A percentile compares a stretch with the other conserved stretches of the same genome.
These are phyloP conservation scores for Trileptium ribeirensis DNA, from an alignment of 2,888 invertebrate species.

Conservation along the genomic window DNA sequence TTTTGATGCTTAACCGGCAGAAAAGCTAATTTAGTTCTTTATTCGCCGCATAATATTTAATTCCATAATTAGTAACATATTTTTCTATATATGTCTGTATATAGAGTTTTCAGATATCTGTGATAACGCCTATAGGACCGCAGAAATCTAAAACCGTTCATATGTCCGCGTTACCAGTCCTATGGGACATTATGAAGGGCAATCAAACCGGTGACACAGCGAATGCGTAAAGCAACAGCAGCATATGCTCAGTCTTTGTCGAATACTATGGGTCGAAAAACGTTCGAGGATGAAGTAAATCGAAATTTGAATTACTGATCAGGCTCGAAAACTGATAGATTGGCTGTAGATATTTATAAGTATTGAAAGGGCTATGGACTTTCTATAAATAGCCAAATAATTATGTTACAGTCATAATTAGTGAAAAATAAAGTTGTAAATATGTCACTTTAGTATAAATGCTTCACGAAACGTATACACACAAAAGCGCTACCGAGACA, in stretches of 20 bases:
- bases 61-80: no score
- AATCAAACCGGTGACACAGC: slow-evolving; percentile 1
- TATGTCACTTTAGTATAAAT: no score
- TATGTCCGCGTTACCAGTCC: slow-evolving; percentile 19
- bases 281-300: background rate
- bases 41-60: no score
- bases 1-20: no score
- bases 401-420: no score
- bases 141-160: slow-evolving; percentile 20
- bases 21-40: no score
- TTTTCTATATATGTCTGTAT: no score
- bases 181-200: slow-evolving; percentile 19
- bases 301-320: slow-evolving; percentile 6
- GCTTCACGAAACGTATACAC: no score
- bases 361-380: no score
- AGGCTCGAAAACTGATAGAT: slow-evolving; percentile 1
- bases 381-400: no score
- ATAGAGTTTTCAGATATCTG: slow-evolving; percentile 20
- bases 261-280: background rate
- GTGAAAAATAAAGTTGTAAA: no score
- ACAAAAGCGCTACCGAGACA: no score
- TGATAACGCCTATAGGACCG: background rate
- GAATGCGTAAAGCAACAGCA: background rate
- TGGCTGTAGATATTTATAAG: background rate
- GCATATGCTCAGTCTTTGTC: background rate